phyloP scores from a whole-genome alignment of 2,113 vertebrate species.

The Butorides virescens region DNA sequence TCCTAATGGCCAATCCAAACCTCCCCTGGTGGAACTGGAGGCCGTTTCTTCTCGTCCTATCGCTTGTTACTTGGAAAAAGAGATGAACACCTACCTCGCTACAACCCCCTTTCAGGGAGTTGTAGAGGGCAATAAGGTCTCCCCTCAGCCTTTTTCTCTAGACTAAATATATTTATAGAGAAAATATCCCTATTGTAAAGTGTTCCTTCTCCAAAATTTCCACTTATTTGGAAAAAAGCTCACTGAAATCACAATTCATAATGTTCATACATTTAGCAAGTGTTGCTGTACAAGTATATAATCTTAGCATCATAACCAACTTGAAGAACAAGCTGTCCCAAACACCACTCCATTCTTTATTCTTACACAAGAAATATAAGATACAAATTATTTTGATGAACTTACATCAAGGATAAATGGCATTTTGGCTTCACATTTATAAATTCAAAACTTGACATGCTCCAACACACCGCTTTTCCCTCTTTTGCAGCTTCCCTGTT shows the following conservation, averaged over 20 bases:
- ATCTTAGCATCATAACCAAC: background rate
- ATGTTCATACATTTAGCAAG: background rate
- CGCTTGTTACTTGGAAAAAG: too few relatives aligned
- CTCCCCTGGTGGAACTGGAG: too few relatives aligned
- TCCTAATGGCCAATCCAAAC: too few relatives aligned
- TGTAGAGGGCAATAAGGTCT: background rate
- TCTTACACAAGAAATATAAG: background rate
- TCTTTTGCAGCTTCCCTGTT: background rate
- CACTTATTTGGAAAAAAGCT: background rate
- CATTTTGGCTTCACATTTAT: background rate
- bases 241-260: background rate
- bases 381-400: background rate
- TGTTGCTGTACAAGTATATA: background rate
- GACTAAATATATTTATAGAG: background rate
- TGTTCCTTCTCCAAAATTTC: background rate
- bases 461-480: background rate
- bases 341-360: background rate
- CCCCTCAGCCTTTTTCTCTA: background rate
- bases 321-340: background rate
- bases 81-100: too few relatives aligned
- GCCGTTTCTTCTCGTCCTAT: too few relatives aligned
- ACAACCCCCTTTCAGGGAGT: background rate
- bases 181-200: background rate
- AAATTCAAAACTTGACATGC: background rate
- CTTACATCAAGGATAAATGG: background rate